These are phyloP conservation scores for Clarias batrachus DNA, from an alignment of 2,113 vertebrate species.

Conservation along the genomic window DNA sequence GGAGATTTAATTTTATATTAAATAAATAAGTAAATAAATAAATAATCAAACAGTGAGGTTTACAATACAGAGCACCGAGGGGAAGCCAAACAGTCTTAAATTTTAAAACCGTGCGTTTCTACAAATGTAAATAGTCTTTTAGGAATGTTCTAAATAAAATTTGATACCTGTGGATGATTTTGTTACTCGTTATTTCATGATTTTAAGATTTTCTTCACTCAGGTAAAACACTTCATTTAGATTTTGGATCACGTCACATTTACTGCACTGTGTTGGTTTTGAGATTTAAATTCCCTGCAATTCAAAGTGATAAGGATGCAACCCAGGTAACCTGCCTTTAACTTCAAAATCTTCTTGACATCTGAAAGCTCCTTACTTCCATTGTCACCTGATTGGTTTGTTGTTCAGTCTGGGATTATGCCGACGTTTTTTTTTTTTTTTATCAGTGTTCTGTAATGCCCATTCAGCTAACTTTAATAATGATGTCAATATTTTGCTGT, in stretches of 20 bases:
- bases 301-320: neutral
- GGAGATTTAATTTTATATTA: slow-evolving; percentile 80
- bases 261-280: neutral
- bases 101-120: slow-evolving; percentile 86
- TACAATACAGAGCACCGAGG: slow-evolving; percentile 73
- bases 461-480: neutral
- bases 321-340: neutral
- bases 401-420: neutral
- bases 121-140: slow-evolving; percentile 88
- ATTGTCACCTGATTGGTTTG: neutral
- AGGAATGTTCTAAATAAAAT: slow-evolving; percentile 91
- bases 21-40: neutral
- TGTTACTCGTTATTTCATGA: slow-evolving; percentile 39
- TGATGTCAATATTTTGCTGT: neutral
- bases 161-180: slow-evolving; percentile 73
- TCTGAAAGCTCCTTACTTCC: neutral
- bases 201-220: neutral
- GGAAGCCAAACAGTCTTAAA: slow-evolving; percentile 69
- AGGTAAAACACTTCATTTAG: neutral
- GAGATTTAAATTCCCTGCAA: neutral
- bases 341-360: neutral
- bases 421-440: neutral
- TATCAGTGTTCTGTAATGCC: neutral
- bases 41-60: slow-evolving; percentile 64
- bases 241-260: neutral